Evolutionary conservation across 2,797 vertebrate species (phyloP), one percentile per base, ranked within the genome.

Genomic region (Limosa lapponica): DNA sequence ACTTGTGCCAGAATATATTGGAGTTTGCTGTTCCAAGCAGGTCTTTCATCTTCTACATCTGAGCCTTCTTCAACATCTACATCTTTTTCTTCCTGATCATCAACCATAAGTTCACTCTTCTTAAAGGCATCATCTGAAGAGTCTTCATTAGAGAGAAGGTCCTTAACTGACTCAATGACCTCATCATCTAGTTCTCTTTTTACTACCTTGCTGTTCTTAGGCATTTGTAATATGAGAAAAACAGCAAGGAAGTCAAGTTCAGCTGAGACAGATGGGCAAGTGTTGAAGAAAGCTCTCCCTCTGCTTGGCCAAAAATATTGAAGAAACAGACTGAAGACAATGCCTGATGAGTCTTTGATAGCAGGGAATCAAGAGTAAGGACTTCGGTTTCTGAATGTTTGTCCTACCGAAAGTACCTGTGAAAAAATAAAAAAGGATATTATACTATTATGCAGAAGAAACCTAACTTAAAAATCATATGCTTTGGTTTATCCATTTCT

Each of bases 1-100:
- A 99, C 99, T 98, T 99, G 99, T 75, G 99, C 99, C 96, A 99
- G 98, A 97, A 99, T 99, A 96, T 99, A 99, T 19, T 99, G 99
- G 34, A 99, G 98, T 87, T 99, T 99, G 98, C 98, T 99, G 98
- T 98, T 99, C 99, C 99, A 99, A 75, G 99, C 99, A 8, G 99
- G 99, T 90, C 99, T 98, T 96, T 98, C 98, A 94, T 99, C 99
- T 94, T 99, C 99, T 32, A 97, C 96, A 93, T 98, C 98, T 51
- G 98, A 98, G 27, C 97, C 98, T 95, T 98, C 98, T 95, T 98
- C 98, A 72, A 93, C 96, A 93, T 98, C 98, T 86, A 37, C 93
- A 75, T 98, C 98, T 96, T 98, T 98, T 87, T 99, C 98, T 80
- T 98, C 98, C 43, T 97, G 98, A 96, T 98, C 98, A 97, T 98